phyloP scores from a whole-genome alignment of 2,797 vertebrate species.

The Cheracebus regulus region DNA sequence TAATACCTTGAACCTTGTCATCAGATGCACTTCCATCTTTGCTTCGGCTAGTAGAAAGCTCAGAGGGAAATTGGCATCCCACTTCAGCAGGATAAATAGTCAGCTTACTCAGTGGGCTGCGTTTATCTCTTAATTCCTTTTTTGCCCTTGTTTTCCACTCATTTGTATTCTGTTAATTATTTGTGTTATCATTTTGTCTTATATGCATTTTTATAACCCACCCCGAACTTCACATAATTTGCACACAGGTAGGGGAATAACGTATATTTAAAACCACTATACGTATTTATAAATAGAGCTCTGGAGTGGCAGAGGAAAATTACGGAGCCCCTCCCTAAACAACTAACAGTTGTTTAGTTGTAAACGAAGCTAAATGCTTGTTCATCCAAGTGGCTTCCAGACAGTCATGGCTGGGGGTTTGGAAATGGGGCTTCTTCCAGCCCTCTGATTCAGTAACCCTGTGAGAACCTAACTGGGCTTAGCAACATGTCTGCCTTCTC shows the following conservation, averaged over 20 bases:
- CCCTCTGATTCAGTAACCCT: background rate
- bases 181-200: background rate
- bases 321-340: background rate
- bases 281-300: background rate
- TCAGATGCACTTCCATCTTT: background rate
- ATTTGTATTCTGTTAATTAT: background rate
- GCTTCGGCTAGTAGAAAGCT: background rate
- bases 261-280: background rate
- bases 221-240: background rate
- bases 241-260: background rate
- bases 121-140: background rate
- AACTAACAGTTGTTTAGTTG: no score
- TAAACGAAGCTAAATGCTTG: background rate
- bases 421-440: background rate
- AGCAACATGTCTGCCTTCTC: background rate
- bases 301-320: background rate
- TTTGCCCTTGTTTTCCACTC: background rate
- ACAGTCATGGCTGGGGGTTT: background rate
- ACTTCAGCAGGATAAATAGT: background rate
- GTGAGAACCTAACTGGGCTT: rapidly evolving
- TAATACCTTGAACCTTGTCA: background rate
- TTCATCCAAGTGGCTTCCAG: background rate
- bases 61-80: background rate
- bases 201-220: background rate
- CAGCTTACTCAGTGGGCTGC: background rate